Evolutionary conservation across 2,113 vertebrate genomes (phyloP).

Genomic region (Bucco capensis): DNA sequence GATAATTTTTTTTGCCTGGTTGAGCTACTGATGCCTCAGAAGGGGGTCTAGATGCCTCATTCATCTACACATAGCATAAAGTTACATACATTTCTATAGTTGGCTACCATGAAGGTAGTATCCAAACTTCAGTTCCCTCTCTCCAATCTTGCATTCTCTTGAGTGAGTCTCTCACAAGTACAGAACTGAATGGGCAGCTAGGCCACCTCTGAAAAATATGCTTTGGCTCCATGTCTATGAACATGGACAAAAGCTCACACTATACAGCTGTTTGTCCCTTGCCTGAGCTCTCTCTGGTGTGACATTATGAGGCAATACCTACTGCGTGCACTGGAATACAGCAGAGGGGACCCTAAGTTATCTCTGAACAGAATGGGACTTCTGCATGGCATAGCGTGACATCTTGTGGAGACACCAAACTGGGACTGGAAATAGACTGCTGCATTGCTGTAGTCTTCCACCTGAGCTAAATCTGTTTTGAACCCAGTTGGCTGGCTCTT

Average conservation of each 20-base stretch:
- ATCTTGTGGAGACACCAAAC: neutral
- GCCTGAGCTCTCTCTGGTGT: neutral
- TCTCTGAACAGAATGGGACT: neutral
- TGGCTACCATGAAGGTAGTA: neutral
- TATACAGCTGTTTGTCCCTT: neutral
- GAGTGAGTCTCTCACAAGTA: neutral
- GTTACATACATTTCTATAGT: neutral
- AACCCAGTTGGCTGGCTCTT: neutral
- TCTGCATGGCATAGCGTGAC: neutral
- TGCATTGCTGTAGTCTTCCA: neutral
- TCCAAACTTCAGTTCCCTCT: neutral
- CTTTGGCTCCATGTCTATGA: rapidly evolving
- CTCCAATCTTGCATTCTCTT: neutral
- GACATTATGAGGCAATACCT: neutral
- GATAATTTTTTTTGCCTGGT: conserved; percentile 19
- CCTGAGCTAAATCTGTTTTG: neutral
- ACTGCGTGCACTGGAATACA: neutral
- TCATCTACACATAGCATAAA: neutral
- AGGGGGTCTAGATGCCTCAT: neutral
- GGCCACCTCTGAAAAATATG: neutral
- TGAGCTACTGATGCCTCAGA: neutral
- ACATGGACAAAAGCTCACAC: rapidly evolving
- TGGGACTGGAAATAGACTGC: neutral
- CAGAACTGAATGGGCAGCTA: neutral
- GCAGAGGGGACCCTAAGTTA: neutral